Evolutionary conservation across 35 echinoderm and acorn worm genomes (phyloP).

Genomic region (Antedon bifida): DNA sequence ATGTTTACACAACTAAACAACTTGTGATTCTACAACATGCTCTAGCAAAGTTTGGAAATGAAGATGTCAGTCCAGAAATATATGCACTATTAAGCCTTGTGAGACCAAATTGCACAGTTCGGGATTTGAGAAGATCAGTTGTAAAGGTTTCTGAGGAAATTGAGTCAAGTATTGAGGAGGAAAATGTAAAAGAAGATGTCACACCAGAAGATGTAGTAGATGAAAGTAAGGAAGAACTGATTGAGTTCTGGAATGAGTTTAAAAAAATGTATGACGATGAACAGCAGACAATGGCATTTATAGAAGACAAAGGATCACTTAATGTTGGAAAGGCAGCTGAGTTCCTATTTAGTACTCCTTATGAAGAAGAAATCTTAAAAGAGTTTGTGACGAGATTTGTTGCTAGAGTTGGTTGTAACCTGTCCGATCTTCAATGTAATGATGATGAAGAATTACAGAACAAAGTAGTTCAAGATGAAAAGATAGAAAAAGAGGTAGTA

Average conservation of each 20-base stretch:
- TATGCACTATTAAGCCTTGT: not conserved
- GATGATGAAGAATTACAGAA: not conserved
- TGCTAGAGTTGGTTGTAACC: not conserved
- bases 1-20: conserved; percentile 17
- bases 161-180: not conserved
- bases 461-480: not conserved
- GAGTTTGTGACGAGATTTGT: not conserved
- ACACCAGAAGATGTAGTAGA: not conserved
- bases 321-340: not conserved
- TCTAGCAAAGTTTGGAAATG: not conserved
- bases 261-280: not conserved
- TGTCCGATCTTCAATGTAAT: not conserved
- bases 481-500: not conserved
- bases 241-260: not conserved
- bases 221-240: not conserved
- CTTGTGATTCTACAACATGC: conserved; percentile 3
- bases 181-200: not conserved
- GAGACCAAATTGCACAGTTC: not conserved
- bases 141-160: not conserved
- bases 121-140: conserved; percentile 8
- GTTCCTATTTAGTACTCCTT: not conserved
- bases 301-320: not conserved
- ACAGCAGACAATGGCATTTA: not conserved
- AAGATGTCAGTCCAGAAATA: not conserved
- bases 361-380: not conserved